Conservation (phyloP, 2,113 vertebrate genomes). For the Vulpes ferrilata region DNA sequence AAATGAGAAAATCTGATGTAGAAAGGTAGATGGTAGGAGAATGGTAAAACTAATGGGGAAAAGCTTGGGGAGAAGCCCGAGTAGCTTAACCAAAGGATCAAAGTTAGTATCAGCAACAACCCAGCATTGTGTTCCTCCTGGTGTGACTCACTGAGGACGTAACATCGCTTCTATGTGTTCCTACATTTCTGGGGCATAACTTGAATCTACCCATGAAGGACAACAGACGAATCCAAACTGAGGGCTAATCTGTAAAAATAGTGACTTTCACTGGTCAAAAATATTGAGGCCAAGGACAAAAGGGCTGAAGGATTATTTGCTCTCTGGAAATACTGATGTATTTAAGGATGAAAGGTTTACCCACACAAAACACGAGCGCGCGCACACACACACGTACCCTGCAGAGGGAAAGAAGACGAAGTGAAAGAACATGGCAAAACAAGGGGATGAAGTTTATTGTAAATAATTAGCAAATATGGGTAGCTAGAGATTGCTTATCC, state of each 20-base stretch:
- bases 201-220: background rate
- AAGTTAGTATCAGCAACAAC: background rate
- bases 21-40: background rate
- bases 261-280: background rate
- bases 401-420: background rate
- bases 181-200: background rate
- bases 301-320: background rate
- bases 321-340: background rate
- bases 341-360: background rate
- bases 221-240: background rate
- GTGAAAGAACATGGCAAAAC: background rate
- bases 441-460: background rate
- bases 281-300: background rate
- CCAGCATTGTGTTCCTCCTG: background rate
- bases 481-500: background rate
- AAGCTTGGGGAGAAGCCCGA: background rate
- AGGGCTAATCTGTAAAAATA: background rate
- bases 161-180: accelerated
- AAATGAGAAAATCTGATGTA: background rate
- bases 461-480: background rate
- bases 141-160: accelerated
- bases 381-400: background rate
- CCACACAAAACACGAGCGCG: no score
- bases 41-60: background rate
- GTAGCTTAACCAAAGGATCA: background rate